Conservation (phyloP, 2,113 vertebrate genomes). For the Oreochromis tanganicae region DNA sequence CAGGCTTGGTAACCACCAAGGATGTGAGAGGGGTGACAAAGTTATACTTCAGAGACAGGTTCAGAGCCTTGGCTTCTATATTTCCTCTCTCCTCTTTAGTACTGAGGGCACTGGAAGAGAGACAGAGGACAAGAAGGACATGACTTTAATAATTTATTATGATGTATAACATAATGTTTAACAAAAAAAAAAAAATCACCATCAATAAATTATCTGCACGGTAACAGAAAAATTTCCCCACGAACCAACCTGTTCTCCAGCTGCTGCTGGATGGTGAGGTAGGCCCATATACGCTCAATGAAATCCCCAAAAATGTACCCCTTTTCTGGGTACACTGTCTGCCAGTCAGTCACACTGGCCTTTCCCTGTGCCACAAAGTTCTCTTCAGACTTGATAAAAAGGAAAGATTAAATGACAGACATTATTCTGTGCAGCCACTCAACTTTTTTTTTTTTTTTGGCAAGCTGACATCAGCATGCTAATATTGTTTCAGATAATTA, state of each 20-base stretch:
- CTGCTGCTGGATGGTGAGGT: slow-evolving; percentile 82
- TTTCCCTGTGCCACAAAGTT: slow-evolving; percentile 51
- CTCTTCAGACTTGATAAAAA: slow-evolving; percentile 33
- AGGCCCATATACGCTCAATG: slow-evolving; percentile 81
- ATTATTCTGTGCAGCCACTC: not conserved
- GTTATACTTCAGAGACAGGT: slow-evolving; percentile 80
- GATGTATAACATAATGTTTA: not conserved
- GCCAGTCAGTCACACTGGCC: slow-evolving; percentile 48
- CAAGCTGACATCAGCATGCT: rapidly evolving
- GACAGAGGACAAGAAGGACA: not conserved
- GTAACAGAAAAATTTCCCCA: not conserved
- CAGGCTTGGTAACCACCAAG: slow-evolving; percentile 88
- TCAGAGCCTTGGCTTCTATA: slow-evolving; percentile 69
- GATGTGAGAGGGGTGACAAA: slow-evolving; percentile 92
- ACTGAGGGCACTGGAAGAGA: not conserved
- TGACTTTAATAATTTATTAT: not conserved
- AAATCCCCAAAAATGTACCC: slow-evolving; percentile 81
- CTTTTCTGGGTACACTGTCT: slow-evolving; percentile 69
- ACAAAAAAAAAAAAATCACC: not conserved
- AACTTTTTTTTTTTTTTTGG: not conserved
- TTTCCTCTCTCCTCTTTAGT: slow-evolving; percentile 67
- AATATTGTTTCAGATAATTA: not conserved
- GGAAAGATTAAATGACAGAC: not conserved
- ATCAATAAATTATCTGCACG: not conserved
- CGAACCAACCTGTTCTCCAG: slow-evolving; percentile 71